Conservation (phyloP, 2,797 vertebrate genomes). For the Vultur gryphus region DNA sequence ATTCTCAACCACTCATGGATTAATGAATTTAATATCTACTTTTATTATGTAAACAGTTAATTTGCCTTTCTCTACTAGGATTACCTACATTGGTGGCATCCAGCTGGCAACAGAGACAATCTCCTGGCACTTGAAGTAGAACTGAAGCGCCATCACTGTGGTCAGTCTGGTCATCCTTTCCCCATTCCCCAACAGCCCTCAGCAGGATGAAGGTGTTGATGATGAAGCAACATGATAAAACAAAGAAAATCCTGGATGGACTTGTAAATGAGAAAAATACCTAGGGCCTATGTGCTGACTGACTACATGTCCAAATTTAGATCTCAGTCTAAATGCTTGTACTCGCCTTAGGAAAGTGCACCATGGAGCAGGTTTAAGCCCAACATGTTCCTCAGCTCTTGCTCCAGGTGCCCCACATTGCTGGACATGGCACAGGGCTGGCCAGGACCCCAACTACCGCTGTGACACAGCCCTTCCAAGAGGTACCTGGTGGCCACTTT, state of each 20-base stretch:
- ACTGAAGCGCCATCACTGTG: neutral
- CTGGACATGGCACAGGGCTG: neutral
- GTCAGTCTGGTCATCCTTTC: neutral
- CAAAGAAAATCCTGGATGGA: neutral
- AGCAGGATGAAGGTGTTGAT: neutral
- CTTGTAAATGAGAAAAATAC: neutral
- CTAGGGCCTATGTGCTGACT: neutral
- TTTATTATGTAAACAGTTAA: neutral
- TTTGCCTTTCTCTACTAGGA: neutral
- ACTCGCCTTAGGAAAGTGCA: neutral
- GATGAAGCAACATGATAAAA: neutral
- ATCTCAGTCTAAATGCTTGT: neutral
- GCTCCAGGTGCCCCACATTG: neutral
- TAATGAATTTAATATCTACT: neutral
- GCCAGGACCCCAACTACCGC: rapidly evolving
- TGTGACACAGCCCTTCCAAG: neutral
- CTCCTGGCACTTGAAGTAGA: neutral
- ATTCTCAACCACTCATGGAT: neutral
- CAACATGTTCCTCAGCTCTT: neutral
- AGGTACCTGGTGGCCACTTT: neutral
- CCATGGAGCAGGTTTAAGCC: neutral
- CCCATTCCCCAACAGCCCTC: neutral
- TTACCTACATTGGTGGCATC: neutral
- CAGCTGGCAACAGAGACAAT: neutral
- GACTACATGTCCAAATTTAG: neutral